phyloP scores from a whole-genome alignment of 2,113 vertebrate genomes.

The Rhinogobius similis region DNA sequence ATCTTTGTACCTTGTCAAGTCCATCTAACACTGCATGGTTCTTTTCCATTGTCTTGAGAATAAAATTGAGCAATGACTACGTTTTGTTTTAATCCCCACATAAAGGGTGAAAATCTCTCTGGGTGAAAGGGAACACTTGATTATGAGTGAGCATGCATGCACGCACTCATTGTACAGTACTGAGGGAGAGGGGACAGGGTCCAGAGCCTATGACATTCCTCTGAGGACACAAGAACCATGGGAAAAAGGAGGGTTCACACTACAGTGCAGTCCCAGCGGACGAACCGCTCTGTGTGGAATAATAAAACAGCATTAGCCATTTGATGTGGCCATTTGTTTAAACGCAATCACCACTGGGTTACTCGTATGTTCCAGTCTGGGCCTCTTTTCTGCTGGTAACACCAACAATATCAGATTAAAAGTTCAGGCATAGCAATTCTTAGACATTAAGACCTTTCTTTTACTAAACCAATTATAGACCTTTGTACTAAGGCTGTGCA shows the following conservation, averaged over 20 bases:
- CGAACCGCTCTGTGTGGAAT: not conserved
- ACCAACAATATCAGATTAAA: not conserved
- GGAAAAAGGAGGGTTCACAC: constrained; percentile 31
- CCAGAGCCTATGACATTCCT: constrained; percentile 58
- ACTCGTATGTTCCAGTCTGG: not conserved
- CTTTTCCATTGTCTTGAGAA: not conserved
- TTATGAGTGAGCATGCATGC: constrained; percentile 52
- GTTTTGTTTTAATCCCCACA: constrained; percentile 7
- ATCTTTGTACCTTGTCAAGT: constrained; percentile 50
- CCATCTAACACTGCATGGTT: constrained; percentile 25
- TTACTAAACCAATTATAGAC: no score
- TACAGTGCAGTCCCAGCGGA: constrained; percentile 54
- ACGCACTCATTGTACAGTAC: constrained; percentile 35
- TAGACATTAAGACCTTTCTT: no score
- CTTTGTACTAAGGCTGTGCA: no score
- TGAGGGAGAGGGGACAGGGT: constrained; percentile 38
- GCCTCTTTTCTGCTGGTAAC: not conserved
- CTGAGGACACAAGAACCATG: constrained; percentile 35
- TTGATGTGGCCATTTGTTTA: not conserved
- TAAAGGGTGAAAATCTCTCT: constrained; percentile 17
- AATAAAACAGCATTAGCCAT: not conserved
- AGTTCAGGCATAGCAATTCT: not conserved
- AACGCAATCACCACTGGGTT: not conserved
- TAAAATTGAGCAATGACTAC: constrained; percentile 9
- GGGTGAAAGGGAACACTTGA: constrained; percentile 39